Evolutionary conservation across 2,888 invertebrate genomes (phyloP).

Genomic region (Eupithecia dodoneata): DNA sequence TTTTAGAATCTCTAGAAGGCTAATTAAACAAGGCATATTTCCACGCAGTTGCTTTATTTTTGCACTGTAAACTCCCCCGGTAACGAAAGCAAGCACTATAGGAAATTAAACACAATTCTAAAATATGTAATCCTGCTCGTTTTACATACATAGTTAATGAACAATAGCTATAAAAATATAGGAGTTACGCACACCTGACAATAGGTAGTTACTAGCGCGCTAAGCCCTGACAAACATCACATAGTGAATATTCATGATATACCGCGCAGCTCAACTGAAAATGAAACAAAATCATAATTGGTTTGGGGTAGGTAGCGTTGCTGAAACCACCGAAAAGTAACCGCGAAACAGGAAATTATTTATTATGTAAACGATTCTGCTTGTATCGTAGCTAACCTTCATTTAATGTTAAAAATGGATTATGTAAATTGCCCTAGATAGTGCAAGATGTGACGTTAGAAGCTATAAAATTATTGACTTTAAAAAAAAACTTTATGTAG

Average conservation of each 20-base stretch:
- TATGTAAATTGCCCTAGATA: not conserved
- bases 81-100: not conserved
- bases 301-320: conserved; percentile 16
- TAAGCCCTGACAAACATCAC: conserved; percentile 17
- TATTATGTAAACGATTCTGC: conserved; percentile 54
- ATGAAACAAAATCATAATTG: conserved; percentile 29
- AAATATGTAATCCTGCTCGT: not conserved
- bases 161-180: conserved; percentile 7
- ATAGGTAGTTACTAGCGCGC: conserved; percentile 13
- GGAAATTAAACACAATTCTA: not conserved
- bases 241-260: conserved; percentile 26
- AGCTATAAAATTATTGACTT: not conserved
- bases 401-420: not conserved
- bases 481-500: not conserved
- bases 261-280: conserved; percentile 27
- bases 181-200: not conserved
- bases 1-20: not conserved
- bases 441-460: not conserved
- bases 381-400: conserved; percentile 50
- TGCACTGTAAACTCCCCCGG: not conserved
- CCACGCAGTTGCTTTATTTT: not conserved
- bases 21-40: not conserved
- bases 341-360: conserved; percentile 49
- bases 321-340: conserved; percentile 26
- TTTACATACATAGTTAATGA: not conserved